Conservation (phyloP, 2,888 invertebrate species). For the Acronicta leporina region DNA sequence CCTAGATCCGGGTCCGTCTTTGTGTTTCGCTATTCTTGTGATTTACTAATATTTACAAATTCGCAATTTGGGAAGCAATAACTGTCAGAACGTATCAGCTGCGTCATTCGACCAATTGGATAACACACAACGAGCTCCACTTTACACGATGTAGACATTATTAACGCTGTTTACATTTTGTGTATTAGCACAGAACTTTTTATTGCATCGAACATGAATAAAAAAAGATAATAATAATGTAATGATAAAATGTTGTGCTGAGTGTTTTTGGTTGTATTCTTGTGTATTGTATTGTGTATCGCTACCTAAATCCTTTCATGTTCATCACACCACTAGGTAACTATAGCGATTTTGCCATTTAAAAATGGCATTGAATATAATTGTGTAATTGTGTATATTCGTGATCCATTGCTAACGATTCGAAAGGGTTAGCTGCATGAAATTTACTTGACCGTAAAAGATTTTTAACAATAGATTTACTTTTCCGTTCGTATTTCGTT, state of each 20-base stretch:
- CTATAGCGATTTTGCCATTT: slow-evolving; percentile 48
- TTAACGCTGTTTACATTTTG: slow-evolving; percentile 58
- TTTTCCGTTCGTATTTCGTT: slow-evolving; percentile 46
- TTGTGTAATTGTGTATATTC: slow-evolving; percentile 55
- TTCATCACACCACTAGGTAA: slow-evolving; percentile 44
- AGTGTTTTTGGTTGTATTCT: slow-evolving; percentile 34
- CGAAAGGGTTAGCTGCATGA: slow-evolving; percentile 60
- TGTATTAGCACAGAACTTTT: slow-evolving; percentile 45
- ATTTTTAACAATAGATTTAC: slow-evolving; percentile 55
- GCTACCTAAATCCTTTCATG: slow-evolving; percentile 28
- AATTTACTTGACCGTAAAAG: slow-evolving; percentile 61
- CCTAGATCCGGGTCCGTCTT: slow-evolving; percentile 85
- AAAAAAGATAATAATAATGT: slow-evolving; percentile 34
- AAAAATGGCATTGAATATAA: slow-evolving; percentile 57
- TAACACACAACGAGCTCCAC: slow-evolving; percentile 60
- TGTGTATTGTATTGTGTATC: slow-evolving; percentile 34
- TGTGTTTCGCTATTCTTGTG: slow-evolving; percentile 75
- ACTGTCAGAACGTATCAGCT: slow-evolving; percentile 85
- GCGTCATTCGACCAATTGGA: slow-evolving; percentile 78
- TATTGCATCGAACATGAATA: slow-evolving; percentile 34
- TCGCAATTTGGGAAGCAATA: slow-evolving; percentile 83
- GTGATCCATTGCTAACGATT: slow-evolving; percentile 54
- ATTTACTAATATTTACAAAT: slow-evolving; percentile 85
- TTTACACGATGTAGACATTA: slow-evolving; percentile 57
- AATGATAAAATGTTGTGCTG: slow-evolving; percentile 33